Percentiles rank a stretch among this genome's conserved stretches.
These are phyloP conservation scores for Chaetorhynchus papuensis DNA, from an alignment of 2,113 vertebrate species.

Conservation along the genomic window DNA sequence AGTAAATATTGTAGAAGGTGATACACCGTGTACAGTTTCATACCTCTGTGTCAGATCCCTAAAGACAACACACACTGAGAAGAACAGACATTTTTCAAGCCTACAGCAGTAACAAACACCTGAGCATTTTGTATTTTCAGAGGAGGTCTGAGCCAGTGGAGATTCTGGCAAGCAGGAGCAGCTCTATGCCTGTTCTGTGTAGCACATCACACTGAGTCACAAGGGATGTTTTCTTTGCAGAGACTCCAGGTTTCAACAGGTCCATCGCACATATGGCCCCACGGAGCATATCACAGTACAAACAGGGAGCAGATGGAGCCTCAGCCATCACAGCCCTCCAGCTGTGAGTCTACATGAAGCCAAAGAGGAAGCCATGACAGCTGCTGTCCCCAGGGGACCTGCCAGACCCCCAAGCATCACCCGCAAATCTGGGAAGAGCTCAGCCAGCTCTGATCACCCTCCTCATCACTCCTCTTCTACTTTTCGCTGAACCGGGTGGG, in stretches of 20 bases:
- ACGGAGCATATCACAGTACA: not conserved
- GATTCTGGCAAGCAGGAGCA: not conserved
- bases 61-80: not conserved
- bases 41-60: not conserved
- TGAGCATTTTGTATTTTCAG: not conserved
- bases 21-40: not conserved
- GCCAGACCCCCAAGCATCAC: not conserved
- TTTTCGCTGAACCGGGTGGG: fast-evolving
- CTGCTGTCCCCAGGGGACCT: not conserved
- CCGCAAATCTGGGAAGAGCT: not conserved
- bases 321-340: not conserved
- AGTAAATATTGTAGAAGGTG: not conserved
- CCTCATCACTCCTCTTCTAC: not conserved
- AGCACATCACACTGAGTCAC: fast-evolving
- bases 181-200: fast-evolving
- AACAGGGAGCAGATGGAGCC: not conserved
- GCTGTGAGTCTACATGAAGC: not conserved
- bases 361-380: not conserved
- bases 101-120: not conserved
- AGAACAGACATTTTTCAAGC: not conserved
- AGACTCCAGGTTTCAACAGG: not conserved
- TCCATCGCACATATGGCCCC: not conserved
- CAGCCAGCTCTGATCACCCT: fast-evolving
- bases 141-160: not conserved
- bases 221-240: not conserved